Base-by-base conservation (phyloP, 2,797 vertebrate genomes). In the Chelon labrosus region DNA sequence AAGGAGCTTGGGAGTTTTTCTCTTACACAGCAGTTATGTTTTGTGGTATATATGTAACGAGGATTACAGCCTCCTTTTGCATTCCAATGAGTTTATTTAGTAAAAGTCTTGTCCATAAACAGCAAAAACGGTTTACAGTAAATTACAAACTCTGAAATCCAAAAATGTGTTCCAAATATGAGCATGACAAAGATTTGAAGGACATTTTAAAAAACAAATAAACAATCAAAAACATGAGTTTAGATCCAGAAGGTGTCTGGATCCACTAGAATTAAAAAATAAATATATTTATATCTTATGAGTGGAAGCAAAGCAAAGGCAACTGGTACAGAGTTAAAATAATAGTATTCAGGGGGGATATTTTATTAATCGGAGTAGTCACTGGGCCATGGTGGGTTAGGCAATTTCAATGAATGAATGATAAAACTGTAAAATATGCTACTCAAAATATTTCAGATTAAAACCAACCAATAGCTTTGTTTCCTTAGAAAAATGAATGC, bases 41-140 rank as follows among this genome's bases (percentile, higher is more conserved):
- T 13, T 47, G n/a, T n/a, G 4, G 19, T 12, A 8, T 19, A 19
- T 19, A 8, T 47, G 17, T 19, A 19, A 47, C 9, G n/a, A 68
- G 27, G 13, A 53, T 5, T 13, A 22, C 31, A 59, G 17, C 16
- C 7, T 11, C 27, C 31, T 1, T 54, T 0, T 79, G 79, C 83
- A 89, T 97, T 97, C 96, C 96, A 96, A 96, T 96, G 91, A 95
- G 94, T 98, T 97, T 97, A 98, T 98, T 98, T 94, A 96, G 96
- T 96, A 97, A 97, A 98, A 94, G 88, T 94, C 61, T 91, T 54
- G 68, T 92, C 88, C 89, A 92, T 93, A 93, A 97, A 98, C 97
- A 98, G 96, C 91, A 91, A 96, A 96, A 95, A 93, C 90, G 89
- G 92, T 96, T 96, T 95, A 97, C 95, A 96, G 94, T 96, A 94